Evolutionary conservation across 1,140 invertebrate genomes (phyloP).

Genomic region (Nymphalis io): DNA sequence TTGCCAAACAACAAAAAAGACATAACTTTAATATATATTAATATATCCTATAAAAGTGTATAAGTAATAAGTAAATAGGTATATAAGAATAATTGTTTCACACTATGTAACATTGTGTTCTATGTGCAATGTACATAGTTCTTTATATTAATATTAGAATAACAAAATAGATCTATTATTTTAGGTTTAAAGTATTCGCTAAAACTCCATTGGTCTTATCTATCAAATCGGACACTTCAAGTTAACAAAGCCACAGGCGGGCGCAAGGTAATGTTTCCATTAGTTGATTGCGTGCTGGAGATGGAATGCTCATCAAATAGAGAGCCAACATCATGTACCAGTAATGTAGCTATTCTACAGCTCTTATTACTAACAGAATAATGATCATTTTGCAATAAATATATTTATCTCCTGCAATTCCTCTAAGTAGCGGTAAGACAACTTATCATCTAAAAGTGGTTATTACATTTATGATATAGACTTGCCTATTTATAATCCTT

Average conservation of each 20-base stretch:
- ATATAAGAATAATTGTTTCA: too few relatives aligned
- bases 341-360: neutral
- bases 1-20: too few relatives aligned
- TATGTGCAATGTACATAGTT: too few relatives aligned
- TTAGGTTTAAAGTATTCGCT: neutral
- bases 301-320: conserved; percentile 36
- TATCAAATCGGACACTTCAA: neutral
- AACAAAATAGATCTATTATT: too few relatives aligned
- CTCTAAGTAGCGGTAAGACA: neutral
- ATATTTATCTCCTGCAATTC: neutral
- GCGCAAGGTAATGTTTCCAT: conserved; percentile 18
- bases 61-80: too few relatives aligned
- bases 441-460: conserved; percentile 8
- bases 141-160: too few relatives aligned
- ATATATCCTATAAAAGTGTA: too few relatives aligned
- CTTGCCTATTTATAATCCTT: neutral
- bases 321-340: conserved; percentile 19
- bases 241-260: conserved; percentile 12
- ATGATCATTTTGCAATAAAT: conserved; percentile 2
- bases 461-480: neutral
- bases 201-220: neutral
- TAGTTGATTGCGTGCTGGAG: conserved; percentile 36
- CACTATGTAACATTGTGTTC: too few relatives aligned
- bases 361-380: conserved; percentile 1
- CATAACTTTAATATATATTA: too few relatives aligned